Conservation (phyloP, 1,140 invertebrate species). For the Macrotrachela quadricornifera region DNA sequence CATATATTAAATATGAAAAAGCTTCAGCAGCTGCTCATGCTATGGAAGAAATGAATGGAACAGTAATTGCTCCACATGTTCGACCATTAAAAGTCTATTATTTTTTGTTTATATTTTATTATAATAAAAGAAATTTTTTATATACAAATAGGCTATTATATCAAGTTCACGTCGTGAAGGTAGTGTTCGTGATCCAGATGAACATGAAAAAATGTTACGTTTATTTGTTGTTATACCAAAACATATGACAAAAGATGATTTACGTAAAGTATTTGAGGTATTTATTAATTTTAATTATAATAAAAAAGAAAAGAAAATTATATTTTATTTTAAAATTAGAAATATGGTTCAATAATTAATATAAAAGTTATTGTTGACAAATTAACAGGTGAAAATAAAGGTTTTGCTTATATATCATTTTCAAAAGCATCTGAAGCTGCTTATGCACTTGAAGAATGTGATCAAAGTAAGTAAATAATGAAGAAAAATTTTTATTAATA, state of each 20-base stretch:
- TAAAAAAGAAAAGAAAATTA: not conserved
- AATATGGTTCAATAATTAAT: slow-evolving; percentile 61
- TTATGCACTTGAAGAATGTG: slow-evolving; percentile 64
- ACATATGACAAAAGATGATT: slow-evolving; percentile 49
- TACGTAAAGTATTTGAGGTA: slow-evolving; percentile 51
- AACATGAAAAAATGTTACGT: slow-evolving; percentile 58
- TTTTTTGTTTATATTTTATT: not conserved
- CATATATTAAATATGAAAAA: not conserved
- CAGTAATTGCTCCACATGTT: no score
- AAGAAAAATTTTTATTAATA: no score
- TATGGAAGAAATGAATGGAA: not conserved
- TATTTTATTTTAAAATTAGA: slow-evolving; percentile 14
- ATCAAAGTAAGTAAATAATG: slow-evolving; percentile 42
- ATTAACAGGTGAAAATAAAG: slow-evolving; percentile 57
- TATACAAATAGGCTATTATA: slow-evolving; percentile 18
- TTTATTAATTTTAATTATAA: not conserved
- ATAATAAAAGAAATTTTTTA: not conserved
- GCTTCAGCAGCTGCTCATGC: not conserved
- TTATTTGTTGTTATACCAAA: slow-evolving; percentile 71
- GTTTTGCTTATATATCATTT: slow-evolving; percentile 73
- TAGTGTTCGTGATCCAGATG: slow-evolving; percentile 51
- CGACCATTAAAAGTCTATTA: no score
- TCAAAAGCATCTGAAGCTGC: slow-evolving; percentile 52
- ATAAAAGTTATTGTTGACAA: slow-evolving; percentile 58
- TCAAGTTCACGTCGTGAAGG: slow-evolving; percentile 36